These are phyloP conservation scores for Epizoanthus stellaris DNA, from an alignment of 92 coral and sea anemone genomes.

Conservation along the genomic window DNA sequence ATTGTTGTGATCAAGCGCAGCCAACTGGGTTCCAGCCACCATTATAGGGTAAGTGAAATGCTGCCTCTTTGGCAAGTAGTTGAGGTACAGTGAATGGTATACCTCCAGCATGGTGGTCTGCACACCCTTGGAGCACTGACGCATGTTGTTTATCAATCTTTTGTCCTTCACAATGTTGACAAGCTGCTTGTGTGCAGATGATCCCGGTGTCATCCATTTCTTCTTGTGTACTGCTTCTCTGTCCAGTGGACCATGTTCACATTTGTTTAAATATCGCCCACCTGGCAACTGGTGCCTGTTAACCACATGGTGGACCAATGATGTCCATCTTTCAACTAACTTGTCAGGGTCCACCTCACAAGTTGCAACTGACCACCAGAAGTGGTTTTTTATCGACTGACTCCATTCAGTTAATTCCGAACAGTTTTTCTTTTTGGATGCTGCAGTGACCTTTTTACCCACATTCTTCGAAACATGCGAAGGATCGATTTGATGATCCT, in stretches of 20 bases:
- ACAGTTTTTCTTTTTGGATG: background rate
- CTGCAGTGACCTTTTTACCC: constrained; percentile 6
- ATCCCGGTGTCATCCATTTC: constrained; percentile 34
- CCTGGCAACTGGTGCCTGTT: background rate
- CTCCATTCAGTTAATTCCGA: constrained; percentile 12
- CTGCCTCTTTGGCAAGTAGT: background rate
- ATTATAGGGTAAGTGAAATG: background rate
- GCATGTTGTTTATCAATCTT: constrained; percentile 17
- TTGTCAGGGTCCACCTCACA: background rate
- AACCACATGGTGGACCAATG: background rate
- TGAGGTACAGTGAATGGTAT: background rate
- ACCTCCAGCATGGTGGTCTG: no score
- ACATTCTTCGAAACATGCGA: constrained; percentile 7
- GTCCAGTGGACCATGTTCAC: constrained; percentile 24
- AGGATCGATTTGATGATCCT: background rate
- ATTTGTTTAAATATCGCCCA: constrained; percentile 16
- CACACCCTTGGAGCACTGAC: background rate
- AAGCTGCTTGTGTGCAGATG: constrained; percentile 35
- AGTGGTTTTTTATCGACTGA: background rate
- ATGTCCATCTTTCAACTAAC: background rate
- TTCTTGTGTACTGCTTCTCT: background rate
- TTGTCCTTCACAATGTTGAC: constrained; percentile 32
- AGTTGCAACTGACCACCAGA: background rate
- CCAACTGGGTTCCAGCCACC: background rate
- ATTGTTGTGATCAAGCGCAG: no score